Percentiles rank a stretch among this genome's conserved stretches.
Evolutionary conservation across 1,140 invertebrate genomes (phyloP).

Genomic region (Copidosoma floridanum): DNA sequence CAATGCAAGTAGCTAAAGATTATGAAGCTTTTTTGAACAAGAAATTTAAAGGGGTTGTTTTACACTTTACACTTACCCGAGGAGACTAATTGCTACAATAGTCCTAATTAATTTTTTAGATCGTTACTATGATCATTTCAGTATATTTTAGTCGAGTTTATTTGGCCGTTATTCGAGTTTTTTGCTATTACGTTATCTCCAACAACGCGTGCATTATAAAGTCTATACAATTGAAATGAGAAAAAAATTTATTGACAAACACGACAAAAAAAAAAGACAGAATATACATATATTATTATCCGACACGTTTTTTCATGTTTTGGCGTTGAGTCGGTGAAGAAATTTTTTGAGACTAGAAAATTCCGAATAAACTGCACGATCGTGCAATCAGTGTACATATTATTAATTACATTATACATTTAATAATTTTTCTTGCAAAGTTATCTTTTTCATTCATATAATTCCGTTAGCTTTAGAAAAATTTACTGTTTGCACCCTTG

Average conservation of each 20-base stretch:
- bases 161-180: slow-evolving; percentile 46
- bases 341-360: slow-evolving; percentile 43
- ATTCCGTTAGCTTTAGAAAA: not conserved
- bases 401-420: slow-evolving; percentile 30
- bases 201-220: slow-evolving; percentile 28
- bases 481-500: not conserved
- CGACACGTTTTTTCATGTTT: slow-evolving; percentile 8
- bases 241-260: not conserved
- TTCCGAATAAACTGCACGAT: slow-evolving; percentile 41
- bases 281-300: too few species aligned
- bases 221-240: not conserved
- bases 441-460: not conserved
- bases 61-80: not conserved
- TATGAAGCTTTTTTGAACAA: not conserved
- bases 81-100: not conserved
- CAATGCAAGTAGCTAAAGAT: not conserved
- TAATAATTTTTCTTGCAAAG: slow-evolving; percentile 10
- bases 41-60: not conserved
- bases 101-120: slow-evolving; percentile 6
- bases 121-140: not conserved
- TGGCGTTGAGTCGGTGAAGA: slow-evolving; percentile 26
- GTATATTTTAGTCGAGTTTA: slow-evolving; percentile 32
- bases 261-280: not conserved
- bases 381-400: slow-evolving; percentile 33
- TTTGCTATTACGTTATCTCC: slow-evolving; percentile 28